These are phyloP conservation scores for Microtus californicus DNA, from an alignment of 2,797 vertebrate genomes.

Conservation along the genomic window DNA sequence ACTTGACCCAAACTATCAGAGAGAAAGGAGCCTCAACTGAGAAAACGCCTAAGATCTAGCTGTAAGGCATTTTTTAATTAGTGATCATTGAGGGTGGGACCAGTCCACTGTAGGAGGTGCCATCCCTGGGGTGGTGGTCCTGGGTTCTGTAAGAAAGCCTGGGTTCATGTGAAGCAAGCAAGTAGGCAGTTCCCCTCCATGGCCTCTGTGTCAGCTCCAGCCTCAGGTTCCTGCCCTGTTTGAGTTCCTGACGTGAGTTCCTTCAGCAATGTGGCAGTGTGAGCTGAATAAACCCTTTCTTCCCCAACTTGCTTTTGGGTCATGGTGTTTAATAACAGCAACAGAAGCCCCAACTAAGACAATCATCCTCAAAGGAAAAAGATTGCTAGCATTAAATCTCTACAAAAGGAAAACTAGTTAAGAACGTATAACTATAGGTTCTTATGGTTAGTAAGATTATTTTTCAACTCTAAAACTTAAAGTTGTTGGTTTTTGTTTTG, in stretches of 20 bases:
- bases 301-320: neutral
- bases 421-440: no score
- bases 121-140: neutral
- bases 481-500: neutral
- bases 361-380: neutral
- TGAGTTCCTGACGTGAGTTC: neutral
- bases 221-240: neutral
- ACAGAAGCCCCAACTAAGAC: neutral
- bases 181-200: neutral
- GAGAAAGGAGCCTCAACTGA: neutral
- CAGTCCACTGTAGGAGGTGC: neutral
- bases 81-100: neutral
- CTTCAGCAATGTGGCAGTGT: neutral
- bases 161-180: neutral
- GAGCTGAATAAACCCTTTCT: neutral
- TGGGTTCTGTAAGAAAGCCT: neutral
- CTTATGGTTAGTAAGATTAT: neutral
- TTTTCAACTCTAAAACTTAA: neutral
- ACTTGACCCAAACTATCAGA: neutral
- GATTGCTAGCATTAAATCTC: constrained; percentile 13
- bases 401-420: constrained; percentile 14
- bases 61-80: neutral
- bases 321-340: neutral
- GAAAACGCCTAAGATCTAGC: neutral
- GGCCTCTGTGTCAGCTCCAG: neutral